A percentile compares a stretch with the other conserved stretches of the same genome.
phyloP scores from a whole-genome alignment of 2,797 vertebrate species.

The Malacoctenus gilli region DNA sequence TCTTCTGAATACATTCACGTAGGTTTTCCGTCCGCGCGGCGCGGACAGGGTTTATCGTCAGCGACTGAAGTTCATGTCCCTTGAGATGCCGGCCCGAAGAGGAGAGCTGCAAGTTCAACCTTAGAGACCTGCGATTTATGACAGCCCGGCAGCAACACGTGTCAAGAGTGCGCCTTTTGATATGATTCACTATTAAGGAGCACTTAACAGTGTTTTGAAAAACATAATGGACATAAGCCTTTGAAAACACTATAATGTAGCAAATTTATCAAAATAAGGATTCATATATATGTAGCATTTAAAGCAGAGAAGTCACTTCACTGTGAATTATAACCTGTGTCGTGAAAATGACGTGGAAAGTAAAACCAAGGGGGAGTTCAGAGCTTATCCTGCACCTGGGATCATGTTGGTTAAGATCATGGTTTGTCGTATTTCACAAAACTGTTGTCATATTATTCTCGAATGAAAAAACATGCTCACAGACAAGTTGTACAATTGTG shows the following conservation, averaged over 20 bases:
- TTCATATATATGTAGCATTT: slow-evolving; percentile 71
- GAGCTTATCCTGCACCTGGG: slow-evolving; percentile 57
- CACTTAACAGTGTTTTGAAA: slow-evolving; percentile 80
- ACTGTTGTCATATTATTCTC: slow-evolving; percentile 67
- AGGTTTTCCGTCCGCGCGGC: slow-evolving; percentile 66
- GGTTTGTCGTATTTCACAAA: slow-evolving; percentile 68
- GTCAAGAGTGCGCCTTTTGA: slow-evolving; percentile 61
- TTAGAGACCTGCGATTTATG: slow-evolving; percentile 49
- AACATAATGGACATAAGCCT: slow-evolving; percentile 70
- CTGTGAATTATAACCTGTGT: slow-evolving; percentile 49
- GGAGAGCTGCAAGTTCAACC: slow-evolving; percentile 52
- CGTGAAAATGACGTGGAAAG: slow-evolving; percentile 64
- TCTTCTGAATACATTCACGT: slow-evolving; percentile 80
- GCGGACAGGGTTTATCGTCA: slow-evolving; percentile 56
- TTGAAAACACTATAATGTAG: slow-evolving; percentile 77
- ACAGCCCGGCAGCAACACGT: slow-evolving; percentile 60
- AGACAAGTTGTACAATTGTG: slow-evolving; percentile 76
- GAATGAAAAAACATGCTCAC: slow-evolving; percentile 81
- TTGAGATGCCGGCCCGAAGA: slow-evolving; percentile 57
- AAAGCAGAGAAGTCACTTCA: slow-evolving; percentile 72
- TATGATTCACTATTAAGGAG: slow-evolving; percentile 80
- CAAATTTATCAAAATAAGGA: slow-evolving; percentile 79
- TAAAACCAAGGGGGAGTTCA: slow-evolving; percentile 45
- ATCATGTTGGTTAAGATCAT: slow-evolving; percentile 51
- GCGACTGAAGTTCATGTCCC: slow-evolving; percentile 61